Evolutionary conservation across 1,140 invertebrate species (phyloP).

Genomic region (Riptortus pedestris): DNA sequence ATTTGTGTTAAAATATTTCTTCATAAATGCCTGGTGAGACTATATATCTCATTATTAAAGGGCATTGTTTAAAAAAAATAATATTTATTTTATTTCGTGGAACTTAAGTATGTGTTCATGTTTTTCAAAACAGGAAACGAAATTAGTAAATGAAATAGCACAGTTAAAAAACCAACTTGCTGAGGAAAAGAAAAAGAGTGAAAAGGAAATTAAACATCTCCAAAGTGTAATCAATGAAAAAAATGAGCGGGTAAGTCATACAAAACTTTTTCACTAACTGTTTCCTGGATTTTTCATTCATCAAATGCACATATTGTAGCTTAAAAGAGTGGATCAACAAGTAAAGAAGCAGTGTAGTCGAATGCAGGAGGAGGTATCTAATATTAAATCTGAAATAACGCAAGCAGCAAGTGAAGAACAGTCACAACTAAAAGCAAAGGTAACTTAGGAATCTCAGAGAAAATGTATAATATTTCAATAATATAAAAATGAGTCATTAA

Average conservation of each 20-base stretch:
- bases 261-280: neutral
- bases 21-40: too few relatives aligned
- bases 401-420: constrained; percentile 1
- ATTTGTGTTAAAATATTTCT: neutral
- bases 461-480: too few relatives aligned
- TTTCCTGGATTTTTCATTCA: neutral
- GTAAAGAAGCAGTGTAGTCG: constrained; percentile 1
- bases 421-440: neutral
- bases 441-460: too few relatives aligned
- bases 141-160: neutral
- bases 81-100: neutral
- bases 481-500: too few relatives aligned
- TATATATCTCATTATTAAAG: neutral
- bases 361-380: neutral
- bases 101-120: neutral
- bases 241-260: neutral
- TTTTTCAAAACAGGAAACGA: neutral
- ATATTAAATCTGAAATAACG: neutral
- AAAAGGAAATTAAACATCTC: neutral
- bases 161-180: neutral
- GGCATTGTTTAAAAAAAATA: neutral
- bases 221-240: neutral
- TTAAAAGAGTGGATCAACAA: neutral
- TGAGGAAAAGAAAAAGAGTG: neutral
- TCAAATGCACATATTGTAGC: neutral